Evolutionary conservation across 2,113 vertebrate genomes (phyloP).

Genomic region (Tragulus kanchil): DNA sequence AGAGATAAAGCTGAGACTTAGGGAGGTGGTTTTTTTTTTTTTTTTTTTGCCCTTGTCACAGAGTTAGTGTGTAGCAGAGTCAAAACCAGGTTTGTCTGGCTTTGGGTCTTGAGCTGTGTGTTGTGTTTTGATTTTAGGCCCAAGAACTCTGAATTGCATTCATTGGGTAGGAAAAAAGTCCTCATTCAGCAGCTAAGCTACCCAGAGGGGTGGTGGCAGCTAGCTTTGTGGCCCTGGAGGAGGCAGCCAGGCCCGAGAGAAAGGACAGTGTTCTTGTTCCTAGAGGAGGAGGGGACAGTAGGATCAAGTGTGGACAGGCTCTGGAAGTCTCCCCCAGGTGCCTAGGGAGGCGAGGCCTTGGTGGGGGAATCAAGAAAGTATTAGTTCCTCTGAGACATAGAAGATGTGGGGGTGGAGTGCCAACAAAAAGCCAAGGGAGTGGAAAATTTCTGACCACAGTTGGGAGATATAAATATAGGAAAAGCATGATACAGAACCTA

Average conservation of each 20-base stretch:
- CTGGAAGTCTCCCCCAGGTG: background rate
- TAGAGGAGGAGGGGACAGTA: background rate
- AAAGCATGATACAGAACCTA: too few species aligned
- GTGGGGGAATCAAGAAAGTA: background rate
- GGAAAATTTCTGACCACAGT: slow-evolving; percentile 41
- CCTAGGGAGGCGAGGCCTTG: background rate
- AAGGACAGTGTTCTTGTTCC: background rate
- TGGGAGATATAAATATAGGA: too few species aligned
- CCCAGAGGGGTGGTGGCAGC: accelerated
- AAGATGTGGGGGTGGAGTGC: background rate
- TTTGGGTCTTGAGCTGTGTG: background rate
- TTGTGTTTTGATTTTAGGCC: slow-evolving; percentile 17
- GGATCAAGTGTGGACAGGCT: background rate
- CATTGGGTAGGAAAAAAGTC: background rate
- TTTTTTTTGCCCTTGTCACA: background rate
- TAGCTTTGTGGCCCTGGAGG: background rate
- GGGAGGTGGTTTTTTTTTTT: background rate
- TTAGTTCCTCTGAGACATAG: background rate
- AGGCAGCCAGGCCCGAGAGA: background rate
- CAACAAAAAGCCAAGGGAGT: background rate
- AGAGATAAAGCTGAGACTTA: background rate
- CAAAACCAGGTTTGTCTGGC: background rate
- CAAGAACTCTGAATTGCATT: slow-evolving; percentile 8
- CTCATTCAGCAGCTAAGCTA: background rate
- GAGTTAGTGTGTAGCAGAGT: background rate